A percentile compares a stretch with the other conserved stretches of the same genome.
These are phyloP conservation scores for Sciurus niger DNA, from an alignment of 2,113 vertebrate species.

Conservation along the genomic window DNA sequence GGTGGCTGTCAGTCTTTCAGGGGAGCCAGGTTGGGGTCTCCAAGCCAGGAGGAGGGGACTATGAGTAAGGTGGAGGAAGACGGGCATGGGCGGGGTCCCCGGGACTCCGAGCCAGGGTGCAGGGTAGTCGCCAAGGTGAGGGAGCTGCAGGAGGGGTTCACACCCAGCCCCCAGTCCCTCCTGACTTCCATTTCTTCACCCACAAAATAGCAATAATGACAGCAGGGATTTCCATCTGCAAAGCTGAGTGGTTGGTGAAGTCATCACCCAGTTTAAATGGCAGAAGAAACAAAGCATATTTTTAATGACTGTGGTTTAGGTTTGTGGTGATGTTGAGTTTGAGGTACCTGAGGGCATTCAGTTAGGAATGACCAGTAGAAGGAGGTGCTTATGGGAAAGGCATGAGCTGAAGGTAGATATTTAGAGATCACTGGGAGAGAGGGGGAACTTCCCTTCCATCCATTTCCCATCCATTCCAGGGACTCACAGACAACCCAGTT, in stretches of 20 bases:
- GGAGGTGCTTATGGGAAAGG: neutral
- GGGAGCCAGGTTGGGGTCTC: neutral
- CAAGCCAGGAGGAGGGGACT: neutral
- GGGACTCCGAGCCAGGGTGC: rapidly evolving
- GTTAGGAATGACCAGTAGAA: neutral
- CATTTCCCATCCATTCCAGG: neutral
- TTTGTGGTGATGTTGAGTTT: neutral
- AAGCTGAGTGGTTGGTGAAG: neutral
- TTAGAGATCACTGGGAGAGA: neutral
- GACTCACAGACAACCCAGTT: neutral
- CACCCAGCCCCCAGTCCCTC: neutral
- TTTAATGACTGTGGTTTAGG: neutral
- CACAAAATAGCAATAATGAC: neutral
- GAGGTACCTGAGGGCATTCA: neutral
- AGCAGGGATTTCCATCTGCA: neutral
- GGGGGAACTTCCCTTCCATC: neutral
- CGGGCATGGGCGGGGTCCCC: rapidly evolving
- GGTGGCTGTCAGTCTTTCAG: neutral
- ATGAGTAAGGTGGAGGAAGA: no score
- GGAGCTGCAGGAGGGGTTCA: rapidly evolving
- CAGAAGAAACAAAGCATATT: neutral
- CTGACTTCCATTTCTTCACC: neutral
- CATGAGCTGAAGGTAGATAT: neutral
- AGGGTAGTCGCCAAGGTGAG: rapidly evolving
- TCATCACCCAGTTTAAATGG: neutral